A percentile compares a stretch with the other conserved stretches of the same genome.
These are phyloP conservation scores for Drosophila rufa DNA, from an alignment of 1,140 invertebrate genomes.

Conservation along the genomic window DNA sequence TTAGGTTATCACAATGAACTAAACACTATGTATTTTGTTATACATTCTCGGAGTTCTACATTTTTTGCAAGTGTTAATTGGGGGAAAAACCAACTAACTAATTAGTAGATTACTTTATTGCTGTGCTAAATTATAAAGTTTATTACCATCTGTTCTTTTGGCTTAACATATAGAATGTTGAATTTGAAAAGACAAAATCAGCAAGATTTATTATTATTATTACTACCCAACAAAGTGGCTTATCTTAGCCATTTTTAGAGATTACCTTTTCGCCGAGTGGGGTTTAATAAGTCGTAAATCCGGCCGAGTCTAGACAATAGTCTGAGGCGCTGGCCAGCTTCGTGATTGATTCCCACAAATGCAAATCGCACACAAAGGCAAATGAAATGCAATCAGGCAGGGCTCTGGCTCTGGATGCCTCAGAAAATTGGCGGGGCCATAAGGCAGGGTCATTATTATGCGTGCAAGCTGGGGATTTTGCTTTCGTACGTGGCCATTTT, in stretches of 20 bases:
- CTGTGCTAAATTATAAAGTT: neutral
- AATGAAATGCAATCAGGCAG: slow-evolving; percentile 78
- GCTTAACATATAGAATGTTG: neutral
- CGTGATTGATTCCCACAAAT: slow-evolving; percentile 79
- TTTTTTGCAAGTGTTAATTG: neutral
- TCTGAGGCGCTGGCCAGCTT: slow-evolving; percentile 45
- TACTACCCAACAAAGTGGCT: neutral
- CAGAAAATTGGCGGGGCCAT: slow-evolving; percentile 41
- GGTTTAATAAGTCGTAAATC: slow-evolving; percentile 37
- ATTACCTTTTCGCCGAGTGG: slow-evolving; percentile 8
- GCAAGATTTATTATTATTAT: neutral
- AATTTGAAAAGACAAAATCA: neutral
- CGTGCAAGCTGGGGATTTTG: slow-evolving; percentile 72
- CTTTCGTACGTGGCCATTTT: slow-evolving; percentile 73
- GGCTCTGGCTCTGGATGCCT: slow-evolving; percentile 28
- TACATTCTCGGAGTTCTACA: no score
- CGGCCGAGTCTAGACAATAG: slow-evolving; percentile 38
- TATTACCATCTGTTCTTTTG: neutral
- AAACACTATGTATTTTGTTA: neutral
- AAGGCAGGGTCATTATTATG: slow-evolving; percentile 66
- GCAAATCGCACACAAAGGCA: slow-evolving; percentile 51
- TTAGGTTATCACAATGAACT: neutral
- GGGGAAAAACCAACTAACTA: neutral
- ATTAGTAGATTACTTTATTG: slow-evolving; percentile 3
- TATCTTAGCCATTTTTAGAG: neutral